phyloP scores from a whole-genome alignment of 2,888 invertebrate species.

The Candidula unifasciata region DNA sequence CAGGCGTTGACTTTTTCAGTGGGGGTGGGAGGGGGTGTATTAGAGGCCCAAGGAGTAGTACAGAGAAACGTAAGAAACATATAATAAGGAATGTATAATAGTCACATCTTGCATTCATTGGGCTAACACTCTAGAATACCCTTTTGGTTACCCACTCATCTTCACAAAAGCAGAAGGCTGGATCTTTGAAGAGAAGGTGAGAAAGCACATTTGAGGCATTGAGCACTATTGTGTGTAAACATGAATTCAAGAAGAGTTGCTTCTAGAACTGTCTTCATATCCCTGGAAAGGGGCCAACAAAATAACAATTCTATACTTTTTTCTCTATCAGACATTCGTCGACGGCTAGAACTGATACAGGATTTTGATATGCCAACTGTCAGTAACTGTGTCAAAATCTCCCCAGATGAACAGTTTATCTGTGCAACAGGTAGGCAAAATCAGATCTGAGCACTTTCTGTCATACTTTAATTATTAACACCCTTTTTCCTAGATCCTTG shows the following conservation, averaged over 20 bases:
- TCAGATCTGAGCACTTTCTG: too few species aligned
- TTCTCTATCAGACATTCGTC: slow-evolving; percentile 84
- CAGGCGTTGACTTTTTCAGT: too few species aligned
- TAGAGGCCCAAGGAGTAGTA: too few species aligned
- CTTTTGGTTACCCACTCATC: too few species aligned
- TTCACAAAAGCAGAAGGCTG: too few species aligned
- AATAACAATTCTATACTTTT: neutral
- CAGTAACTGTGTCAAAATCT: slow-evolving; percentile 89
- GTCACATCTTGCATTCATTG: too few species aligned
- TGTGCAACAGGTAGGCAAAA: slow-evolving; percentile 86
- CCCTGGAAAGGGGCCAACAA: neutral
- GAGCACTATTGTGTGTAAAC: neutral
- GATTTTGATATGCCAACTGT: slow-evolving; percentile 99
- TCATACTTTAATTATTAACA: too few species aligned
- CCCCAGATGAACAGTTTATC: slow-evolving; percentile 94
- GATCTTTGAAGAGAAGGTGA: neutral
- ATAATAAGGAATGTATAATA: too few species aligned
- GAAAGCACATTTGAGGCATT: neutral
- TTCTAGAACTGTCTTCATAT: neutral
- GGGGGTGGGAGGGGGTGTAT: too few species aligned
- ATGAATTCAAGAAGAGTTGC: neutral
- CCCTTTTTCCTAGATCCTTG: too few species aligned
- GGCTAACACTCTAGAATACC: too few species aligned
- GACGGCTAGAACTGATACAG: slow-evolving; percentile 96
- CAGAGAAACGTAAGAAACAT: too few species aligned